These are phyloP conservation scores for Sussaba pulchella DNA, from an alignment of 2,888 invertebrate genomes.

Conservation along the genomic window DNA sequence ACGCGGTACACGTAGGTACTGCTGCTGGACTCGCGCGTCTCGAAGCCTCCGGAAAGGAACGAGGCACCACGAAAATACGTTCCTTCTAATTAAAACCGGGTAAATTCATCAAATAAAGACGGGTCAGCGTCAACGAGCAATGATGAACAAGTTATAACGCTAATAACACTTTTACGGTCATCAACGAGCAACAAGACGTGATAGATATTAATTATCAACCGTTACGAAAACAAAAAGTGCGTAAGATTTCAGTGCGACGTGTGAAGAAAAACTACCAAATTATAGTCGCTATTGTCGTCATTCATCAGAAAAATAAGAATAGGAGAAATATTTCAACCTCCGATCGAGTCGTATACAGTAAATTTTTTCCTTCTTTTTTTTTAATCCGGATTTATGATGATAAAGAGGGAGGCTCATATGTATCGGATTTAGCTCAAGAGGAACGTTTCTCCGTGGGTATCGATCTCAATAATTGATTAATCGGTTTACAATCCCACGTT, in stretches of 20 bases:
- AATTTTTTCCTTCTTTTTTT: neutral
- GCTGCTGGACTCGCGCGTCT: slow-evolving; percentile 28
- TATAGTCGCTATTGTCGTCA: no score
- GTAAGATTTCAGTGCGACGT: no score
- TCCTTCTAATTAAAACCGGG: slow-evolving; percentile 80
- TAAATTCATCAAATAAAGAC: slow-evolving; percentile 77
- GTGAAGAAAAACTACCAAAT: no score
- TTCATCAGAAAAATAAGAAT: neutral
- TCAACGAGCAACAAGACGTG: neutral
- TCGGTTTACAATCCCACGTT: slow-evolving; percentile 20
- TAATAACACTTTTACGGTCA: slow-evolving; percentile 33
- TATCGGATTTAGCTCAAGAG: neutral
- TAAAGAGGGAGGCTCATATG: neutral
- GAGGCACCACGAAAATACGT: slow-evolving; percentile 74
- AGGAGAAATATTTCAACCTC: neutral
- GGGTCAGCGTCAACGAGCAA: slow-evolving; percentile 10
- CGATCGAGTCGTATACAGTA: no score
- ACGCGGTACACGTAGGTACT: slow-evolving; percentile 9
- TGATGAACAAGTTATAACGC: slow-evolving; percentile 30
- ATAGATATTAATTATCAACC: slow-evolving; percentile 20
- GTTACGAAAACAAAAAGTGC: neutral
- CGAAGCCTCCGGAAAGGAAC: slow-evolving; percentile 66
- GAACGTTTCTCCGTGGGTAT: slow-evolving; percentile 15
- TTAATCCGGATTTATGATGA: neutral
- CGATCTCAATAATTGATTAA: slow-evolving; percentile 25